Conservation (phyloP, 2,797 vertebrate genomes). For the Halcyon smyrnensis region DNA sequence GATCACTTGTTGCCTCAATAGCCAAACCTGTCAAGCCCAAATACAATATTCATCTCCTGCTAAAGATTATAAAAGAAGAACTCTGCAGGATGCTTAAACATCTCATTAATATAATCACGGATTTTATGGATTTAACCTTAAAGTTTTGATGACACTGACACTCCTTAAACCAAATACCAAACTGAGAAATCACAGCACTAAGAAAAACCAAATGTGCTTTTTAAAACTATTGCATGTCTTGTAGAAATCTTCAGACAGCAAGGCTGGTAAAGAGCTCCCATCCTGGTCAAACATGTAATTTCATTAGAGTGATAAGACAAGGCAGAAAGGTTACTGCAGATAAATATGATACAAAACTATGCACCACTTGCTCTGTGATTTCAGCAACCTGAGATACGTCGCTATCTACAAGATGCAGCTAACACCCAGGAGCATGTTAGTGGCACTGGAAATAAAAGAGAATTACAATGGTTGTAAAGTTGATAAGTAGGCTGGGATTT, state of each 20-base stretch:
- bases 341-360: neutral
- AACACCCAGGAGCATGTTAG: neutral
- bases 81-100: neutral
- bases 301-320: neutral
- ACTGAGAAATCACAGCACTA: neutral
- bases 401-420: neutral
- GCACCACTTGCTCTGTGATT: neutral
- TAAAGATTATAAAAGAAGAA: neutral
- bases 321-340: neutral
- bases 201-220: neutral
- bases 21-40: neutral
- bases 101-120: neutral
- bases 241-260: neutral
- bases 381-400: neutral
- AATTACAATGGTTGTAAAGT: neutral
- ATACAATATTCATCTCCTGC: neutral
- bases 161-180: neutral
- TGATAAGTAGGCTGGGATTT: neutral
- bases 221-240: neutral
- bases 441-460: neutral
- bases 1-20: neutral
- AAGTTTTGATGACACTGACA: neutral
- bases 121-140: constrained; percentile 1
- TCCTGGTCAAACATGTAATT: neutral
- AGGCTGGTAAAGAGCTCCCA: neutral